Percentiles rank a stretch among this genome's conserved stretches.
Conservation (phyloP, 2,113 vertebrate species). For the Perca fluviatilis region DNA sequence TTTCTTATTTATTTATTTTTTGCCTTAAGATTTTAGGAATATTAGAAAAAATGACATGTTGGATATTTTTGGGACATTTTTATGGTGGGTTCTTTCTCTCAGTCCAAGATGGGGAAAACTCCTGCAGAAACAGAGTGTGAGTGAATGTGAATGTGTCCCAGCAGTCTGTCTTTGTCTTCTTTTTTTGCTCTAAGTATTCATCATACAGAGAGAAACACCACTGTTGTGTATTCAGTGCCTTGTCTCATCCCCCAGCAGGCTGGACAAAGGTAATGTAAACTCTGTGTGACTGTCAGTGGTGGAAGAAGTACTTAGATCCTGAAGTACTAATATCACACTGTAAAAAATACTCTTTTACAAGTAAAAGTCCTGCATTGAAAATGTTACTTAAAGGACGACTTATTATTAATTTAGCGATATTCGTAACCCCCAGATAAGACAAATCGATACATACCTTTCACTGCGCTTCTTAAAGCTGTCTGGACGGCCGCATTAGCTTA, state of each 20-base stretch:
- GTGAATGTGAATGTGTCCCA: constrained; percentile 7
- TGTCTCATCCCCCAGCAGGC: constrained; percentile 35
- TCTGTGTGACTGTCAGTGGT: constrained; percentile 10
- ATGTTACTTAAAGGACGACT: no score
- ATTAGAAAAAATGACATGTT: not conserved
- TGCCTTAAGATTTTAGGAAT: not conserved
- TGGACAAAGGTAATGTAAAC: constrained; percentile 47
- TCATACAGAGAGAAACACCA: constrained; percentile 4
- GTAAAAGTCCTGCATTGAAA: no score
- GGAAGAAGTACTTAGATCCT: no score
- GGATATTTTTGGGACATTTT: constrained; percentile 4
- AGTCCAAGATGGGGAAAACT: constrained; percentile 15
- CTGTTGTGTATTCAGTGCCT: constrained; percentile 11
- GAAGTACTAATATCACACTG: no score
- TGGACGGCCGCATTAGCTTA: no score
- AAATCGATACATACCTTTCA: no score
- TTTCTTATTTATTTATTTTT: not conserved
- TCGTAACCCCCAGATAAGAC: no score
- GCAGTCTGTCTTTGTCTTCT: not conserved
- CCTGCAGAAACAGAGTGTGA: not conserved
- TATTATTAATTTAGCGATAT: no score
- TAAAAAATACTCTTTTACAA: no score
- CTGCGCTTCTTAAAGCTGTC: no score
- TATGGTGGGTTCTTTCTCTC: constrained; percentile 3
- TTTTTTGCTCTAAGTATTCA: constrained; percentile 54